Evolutionary conservation across 2,888 invertebrate genomes (phyloP).

Genomic region (Synanthedon andrenaeformis): DNA sequence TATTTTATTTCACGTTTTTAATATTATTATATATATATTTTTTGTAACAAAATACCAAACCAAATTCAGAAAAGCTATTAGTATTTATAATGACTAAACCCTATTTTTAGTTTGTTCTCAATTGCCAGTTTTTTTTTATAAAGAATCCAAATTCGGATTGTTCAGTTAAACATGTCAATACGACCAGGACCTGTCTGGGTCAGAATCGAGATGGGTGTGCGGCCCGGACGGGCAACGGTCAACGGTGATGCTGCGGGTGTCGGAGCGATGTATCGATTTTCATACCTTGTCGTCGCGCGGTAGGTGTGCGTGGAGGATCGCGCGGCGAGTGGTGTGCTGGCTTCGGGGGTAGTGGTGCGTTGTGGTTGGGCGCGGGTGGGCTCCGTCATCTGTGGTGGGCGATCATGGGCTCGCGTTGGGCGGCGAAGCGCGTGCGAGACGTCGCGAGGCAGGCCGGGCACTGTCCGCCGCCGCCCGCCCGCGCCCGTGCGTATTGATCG

Average conservation of each 20-base stretch:
- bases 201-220: neutral
- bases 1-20: no score
- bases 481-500: conserved; percentile 39
- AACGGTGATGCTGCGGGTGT: conserved; percentile 33
- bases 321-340: conserved; percentile 42
- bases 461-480: conserved; percentile 43
- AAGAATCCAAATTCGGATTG: no score
- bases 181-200: no score
- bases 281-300: conserved; percentile 51
- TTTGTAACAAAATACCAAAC: no score
- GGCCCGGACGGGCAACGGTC: conserved; percentile 12
- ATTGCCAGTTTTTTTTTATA: no score
- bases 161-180: no score
- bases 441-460: conserved; percentile 57
- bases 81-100: no score
- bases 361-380: conserved; percentile 54
- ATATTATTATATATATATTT: no score
- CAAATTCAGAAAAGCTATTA: no score
- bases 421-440: conserved; percentile 39
- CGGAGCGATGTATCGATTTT: conserved; percentile 22
- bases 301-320: conserved; percentile 21
- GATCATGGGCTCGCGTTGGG: conserved; percentile 48
- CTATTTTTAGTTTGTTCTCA: no score
- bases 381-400: conserved; percentile 68
- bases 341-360: conserved; percentile 39